phyloP scores from a whole-genome alignment of 2,797 vertebrate genomes.

The Scomberomorus guttatus region DNA sequence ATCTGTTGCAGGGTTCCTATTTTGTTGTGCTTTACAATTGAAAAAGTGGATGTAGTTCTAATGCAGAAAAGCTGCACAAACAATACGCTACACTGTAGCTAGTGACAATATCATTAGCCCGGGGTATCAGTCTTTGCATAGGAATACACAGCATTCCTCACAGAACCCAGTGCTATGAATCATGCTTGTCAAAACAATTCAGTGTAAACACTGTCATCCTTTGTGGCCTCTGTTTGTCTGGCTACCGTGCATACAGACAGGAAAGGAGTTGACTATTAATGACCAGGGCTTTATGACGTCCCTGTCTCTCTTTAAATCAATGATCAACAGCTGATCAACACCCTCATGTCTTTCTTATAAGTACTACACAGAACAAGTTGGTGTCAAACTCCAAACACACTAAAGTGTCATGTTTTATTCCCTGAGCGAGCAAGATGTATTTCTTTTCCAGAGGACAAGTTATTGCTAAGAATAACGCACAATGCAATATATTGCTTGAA shows the following conservation, averaged over 20 bases:
- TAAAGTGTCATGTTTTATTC: constrained; percentile 8
- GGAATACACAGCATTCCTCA: constrained; percentile 60
- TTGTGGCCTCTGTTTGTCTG: constrained; percentile 70
- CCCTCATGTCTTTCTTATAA: neutral
- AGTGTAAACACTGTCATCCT: constrained; percentile 72
- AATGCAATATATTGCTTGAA: neutral
- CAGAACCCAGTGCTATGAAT: constrained; percentile 63
- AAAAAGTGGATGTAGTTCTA: neutral
- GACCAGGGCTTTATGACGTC: constrained; percentile 13
- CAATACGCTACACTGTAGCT: neutral
- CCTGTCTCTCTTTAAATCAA: constrained; percentile 4
- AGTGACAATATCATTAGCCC: constrained; percentile 4
- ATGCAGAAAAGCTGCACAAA: neutral
- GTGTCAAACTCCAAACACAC: constrained; percentile 13
- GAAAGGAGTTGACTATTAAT: constrained; percentile 18
- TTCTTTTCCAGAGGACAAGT: constrained; percentile 3
- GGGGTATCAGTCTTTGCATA: constrained; percentile 14
- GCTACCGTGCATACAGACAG: constrained; percentile 62
- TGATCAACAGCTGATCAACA: constrained; percentile 30
- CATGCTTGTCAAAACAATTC: constrained; percentile 71
- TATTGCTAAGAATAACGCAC: neutral
- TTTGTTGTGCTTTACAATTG: neutral
- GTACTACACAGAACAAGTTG: neutral
- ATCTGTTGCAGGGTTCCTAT: neutral
- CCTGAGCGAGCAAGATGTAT: neutral